Base-by-base conservation (phyloP, 2,113 vertebrate genomes). In the Forbesichthys agassizii region DNA sequence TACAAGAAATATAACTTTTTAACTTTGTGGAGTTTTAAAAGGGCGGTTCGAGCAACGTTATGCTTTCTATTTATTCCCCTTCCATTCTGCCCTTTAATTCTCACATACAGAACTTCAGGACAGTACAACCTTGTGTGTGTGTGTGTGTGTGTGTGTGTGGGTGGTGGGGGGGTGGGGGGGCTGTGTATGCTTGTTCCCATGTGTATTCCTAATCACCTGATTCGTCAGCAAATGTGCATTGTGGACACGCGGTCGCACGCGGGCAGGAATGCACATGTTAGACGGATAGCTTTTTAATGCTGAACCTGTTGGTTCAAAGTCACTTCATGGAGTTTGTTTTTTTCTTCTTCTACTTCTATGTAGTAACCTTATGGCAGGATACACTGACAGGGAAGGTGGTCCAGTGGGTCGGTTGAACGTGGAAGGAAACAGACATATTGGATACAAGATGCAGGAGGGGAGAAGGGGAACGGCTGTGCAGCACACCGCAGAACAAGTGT, bases 141-240 rank as follows among this genome's bases (percentile, higher is more conserved):
- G 61, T 49, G 61, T 51, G 61, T 49, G n/a, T n/a, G n/a, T n/a
- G n/a, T n/a, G n/a, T n/a, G n/a, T n/a, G n/a, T n/a, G n/a, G n/a
- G n/a, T n/a, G n/a, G 16, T 27, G 46, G 33, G 48, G 33, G 48
- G 33, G 20, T 1, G 20, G 20, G 20, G 1, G 20, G 1, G 20
- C 11, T 51, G 65, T 53, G 64, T 56, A 54, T 64, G 64, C 71
- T 60, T 49, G 73, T 73, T 85, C 79, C 81, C 79, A 72, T 65
- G 78, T 72, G 84, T 71, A 70, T 54, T 65, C 70, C 88, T 85
- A 85, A 85, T 87, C 80, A 83, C 79, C 79, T 79, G 80, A 65
- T 74, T 73, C 14, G 33, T 85, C 86, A 79, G 74, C 61, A 66
- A 68, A 36, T 63, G 56, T 69, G 27, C 27, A 27, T 27, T 27